phyloP scores from a whole-genome alignment of 37 sponge, comb jelly and placozoan species.

The Amphimedon queenslandica region DNA sequence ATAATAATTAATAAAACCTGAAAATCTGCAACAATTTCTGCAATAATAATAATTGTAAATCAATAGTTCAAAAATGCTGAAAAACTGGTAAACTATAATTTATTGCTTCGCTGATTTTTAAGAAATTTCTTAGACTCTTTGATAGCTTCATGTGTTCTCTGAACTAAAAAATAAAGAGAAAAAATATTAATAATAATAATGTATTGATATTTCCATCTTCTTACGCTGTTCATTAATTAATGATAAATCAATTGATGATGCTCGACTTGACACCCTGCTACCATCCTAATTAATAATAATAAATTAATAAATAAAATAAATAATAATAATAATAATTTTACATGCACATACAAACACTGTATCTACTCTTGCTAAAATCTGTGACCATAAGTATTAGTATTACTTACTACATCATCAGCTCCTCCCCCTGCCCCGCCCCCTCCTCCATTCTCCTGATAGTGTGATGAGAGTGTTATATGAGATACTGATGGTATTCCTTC shows the following conservation, averaged over 20 bases:
- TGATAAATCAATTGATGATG: conserved; percentile 34
- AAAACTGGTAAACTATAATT: too few relatives aligned
- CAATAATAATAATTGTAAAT: too few relatives aligned
- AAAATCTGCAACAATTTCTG: too few relatives aligned
- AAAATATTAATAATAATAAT: background rate
- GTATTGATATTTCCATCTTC: conserved; percentile 6
- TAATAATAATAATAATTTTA: background rate
- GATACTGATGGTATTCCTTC: conserved; percentile 10
- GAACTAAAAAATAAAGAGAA: conserved; percentile 3
- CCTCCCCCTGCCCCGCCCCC: too few relatives aligned
- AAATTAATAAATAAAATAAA: background rate
- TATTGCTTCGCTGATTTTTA: too few relatives aligned
- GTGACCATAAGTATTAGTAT: too few relatives aligned
- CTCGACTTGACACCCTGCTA: background rate
- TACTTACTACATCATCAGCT: too few relatives aligned
- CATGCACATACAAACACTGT: background rate
- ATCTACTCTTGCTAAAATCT: too few relatives aligned
- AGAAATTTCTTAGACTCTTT: background rate
- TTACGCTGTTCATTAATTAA: conserved; percentile 46
- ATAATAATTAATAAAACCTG: too few relatives aligned
- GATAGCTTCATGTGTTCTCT: background rate
- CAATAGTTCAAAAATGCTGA: too few relatives aligned
- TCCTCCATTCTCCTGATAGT: background rate
- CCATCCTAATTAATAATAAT: background rate
- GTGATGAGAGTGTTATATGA: background rate